phyloP scores from a whole-genome alignment of 2,797 vertebrate species.

The Phrynocephalus forsythii region DNA sequence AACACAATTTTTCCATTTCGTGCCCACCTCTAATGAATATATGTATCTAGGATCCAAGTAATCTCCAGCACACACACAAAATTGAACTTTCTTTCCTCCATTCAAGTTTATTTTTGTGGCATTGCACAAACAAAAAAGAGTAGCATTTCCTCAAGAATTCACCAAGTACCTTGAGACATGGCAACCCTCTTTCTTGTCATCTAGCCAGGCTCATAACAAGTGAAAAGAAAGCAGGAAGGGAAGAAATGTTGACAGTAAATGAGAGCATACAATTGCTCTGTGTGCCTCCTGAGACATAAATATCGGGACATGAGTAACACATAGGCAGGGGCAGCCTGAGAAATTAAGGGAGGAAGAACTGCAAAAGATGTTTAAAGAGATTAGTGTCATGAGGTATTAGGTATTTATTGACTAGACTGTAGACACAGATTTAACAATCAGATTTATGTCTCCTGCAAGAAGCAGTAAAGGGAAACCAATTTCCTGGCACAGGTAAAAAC shows the following conservation, averaged over 20 bases:
- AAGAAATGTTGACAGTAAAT: not conserved
- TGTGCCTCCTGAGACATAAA: not conserved
- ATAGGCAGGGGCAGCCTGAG: too few relatives aligned
- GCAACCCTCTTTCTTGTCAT: too few relatives aligned
- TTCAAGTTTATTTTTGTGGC: too few relatives aligned
- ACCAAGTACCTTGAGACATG: too few relatives aligned
- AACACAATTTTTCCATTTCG: too few relatives aligned
- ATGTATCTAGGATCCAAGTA: too few relatives aligned
- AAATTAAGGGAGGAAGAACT: not conserved
- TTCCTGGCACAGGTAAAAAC: not conserved
- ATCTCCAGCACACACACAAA: too few relatives aligned
- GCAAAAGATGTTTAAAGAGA: not conserved
- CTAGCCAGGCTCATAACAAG: not conserved
- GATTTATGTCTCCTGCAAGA: conserved; percentile 3
- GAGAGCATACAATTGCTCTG: not conserved
- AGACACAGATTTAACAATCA: not conserved
- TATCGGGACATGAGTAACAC: not conserved
- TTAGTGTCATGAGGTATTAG: conserved; percentile 9
- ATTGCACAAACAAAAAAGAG: too few relatives aligned
- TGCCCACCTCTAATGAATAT: too few relatives aligned
- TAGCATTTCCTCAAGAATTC: too few relatives aligned
- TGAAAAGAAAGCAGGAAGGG: not conserved
- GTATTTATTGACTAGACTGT: conserved; percentile 8
- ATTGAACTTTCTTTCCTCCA: too few relatives aligned
- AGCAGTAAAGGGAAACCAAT: conserved; percentile 1